These are phyloP conservation scores for Momotus momota DNA, from an alignment of 2,797 vertebrate species.

Conservation along the genomic window DNA sequence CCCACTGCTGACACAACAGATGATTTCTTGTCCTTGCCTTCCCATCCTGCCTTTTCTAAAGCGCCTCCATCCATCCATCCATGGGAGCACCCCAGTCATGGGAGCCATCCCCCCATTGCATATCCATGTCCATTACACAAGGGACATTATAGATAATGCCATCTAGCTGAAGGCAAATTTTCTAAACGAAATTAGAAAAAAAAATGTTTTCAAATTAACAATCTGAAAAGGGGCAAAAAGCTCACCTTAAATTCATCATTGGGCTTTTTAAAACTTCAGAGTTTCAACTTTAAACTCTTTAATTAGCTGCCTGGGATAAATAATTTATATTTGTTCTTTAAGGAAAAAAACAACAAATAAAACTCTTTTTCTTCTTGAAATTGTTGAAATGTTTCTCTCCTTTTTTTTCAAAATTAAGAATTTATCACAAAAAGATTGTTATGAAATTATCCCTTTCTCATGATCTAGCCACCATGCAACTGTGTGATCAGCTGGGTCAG, in stretches of 20 bases:
- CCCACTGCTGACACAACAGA: background rate
- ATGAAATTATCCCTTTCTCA: background rate
- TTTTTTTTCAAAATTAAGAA: background rate
- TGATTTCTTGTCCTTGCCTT: accelerated
- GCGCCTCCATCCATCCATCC: background rate
- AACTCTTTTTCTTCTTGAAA: background rate
- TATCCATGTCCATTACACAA: background rate
- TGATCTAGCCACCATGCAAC: background rate
- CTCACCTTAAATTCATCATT: background rate
- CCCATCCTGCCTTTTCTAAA: background rate
- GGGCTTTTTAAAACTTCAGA: background rate
- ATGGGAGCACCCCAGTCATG: background rate
- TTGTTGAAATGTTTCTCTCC: background rate
- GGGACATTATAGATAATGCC: background rate
- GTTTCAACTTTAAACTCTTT: background rate
- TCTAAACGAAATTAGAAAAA: background rate
- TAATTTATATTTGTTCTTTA: background rate
- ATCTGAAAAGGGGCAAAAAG: background rate
- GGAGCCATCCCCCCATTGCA: background rate
- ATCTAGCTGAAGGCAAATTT: background rate
- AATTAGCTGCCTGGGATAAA: background rate
- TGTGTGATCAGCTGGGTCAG: background rate
- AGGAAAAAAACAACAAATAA: background rate
- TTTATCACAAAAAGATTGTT: background rate
- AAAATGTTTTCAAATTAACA: background rate